Evolutionary conservation across 2,888 invertebrate genomes (phyloP).

Genomic region (Colletes collaris): DNA sequence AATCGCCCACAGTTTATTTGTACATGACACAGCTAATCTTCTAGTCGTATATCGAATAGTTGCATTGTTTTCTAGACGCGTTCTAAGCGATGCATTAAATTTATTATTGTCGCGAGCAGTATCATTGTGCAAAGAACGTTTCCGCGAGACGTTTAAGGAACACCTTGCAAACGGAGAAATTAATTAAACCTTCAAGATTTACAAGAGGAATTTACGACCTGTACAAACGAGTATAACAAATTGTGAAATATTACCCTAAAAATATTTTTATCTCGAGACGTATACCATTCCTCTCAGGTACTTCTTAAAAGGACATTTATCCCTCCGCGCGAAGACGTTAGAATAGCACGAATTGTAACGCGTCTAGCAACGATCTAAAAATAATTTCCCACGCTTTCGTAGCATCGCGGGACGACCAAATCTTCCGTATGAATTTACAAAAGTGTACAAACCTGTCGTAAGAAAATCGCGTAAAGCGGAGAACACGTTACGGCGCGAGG

Average conservation of each 20-base stretch:
- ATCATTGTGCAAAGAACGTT: not conserved
- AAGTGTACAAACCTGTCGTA: not conserved
- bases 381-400: constrained; percentile 16
- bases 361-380: constrained; percentile 41
- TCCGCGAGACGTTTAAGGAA: no score
- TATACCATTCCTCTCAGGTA: no score
- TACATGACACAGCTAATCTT: not conserved
- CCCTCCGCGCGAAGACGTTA: not conserved
- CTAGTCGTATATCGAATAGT: not conserved
- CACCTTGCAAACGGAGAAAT: not conserved
- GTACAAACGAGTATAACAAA: no score
- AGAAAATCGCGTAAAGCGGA: not conserved
- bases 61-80: not conserved
- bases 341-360: constrained; percentile 17
- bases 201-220: no score
- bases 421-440: not conserved
- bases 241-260: no score
- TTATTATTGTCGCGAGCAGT: not conserved
- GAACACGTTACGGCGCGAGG: not conserved
- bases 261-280: no score
- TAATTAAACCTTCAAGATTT: no score
- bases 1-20: not conserved
- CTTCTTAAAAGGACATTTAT: not conserved
- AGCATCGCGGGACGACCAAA: not conserved
- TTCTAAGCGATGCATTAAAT: not conserved